A percentile compares a stretch with the other conserved stretches of the same genome.
phyloP scores from a whole-genome alignment of 2,797 vertebrate genomes.

The Tapirus indicus region DNA sequence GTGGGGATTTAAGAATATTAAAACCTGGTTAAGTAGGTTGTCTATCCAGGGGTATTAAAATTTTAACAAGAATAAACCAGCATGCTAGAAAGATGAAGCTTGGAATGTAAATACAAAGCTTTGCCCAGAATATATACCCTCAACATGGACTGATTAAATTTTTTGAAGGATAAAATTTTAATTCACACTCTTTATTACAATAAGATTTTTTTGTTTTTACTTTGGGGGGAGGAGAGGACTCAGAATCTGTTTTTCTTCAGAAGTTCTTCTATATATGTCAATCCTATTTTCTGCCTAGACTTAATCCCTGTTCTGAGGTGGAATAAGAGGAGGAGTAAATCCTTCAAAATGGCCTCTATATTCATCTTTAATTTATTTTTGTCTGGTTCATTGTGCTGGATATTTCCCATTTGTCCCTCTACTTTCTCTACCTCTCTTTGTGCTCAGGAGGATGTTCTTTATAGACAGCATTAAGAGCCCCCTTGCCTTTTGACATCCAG shows the following conservation, averaged over 20 bases:
- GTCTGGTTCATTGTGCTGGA: neutral
- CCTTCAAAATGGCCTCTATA: neutral
- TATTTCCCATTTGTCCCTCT: neutral
- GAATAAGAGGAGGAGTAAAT: neutral
- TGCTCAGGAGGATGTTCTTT: neutral
- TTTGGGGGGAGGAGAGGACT: neutral
- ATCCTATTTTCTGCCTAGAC: neutral
- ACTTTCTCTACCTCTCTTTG: neutral
- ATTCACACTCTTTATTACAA: neutral
- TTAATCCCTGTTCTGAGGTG: neutral
- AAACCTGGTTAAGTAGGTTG: neutral
- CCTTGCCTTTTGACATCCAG: neutral
- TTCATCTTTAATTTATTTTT: neutral
- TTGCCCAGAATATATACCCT: neutral
- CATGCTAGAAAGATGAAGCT: neutral
- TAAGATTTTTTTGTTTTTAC: neutral
- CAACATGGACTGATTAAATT: neutral
- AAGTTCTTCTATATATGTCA: neutral
- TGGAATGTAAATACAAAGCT: neutral
- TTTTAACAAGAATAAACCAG: neutral
- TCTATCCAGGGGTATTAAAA: neutral
- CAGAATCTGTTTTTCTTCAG: neutral
- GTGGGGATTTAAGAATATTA: neutral
- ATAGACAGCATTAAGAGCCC: neutral
- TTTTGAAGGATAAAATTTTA: slow-evolving; percentile 1